Evolutionary conservation across 92 coral and sea anemone genomes (phyloP).

Genomic region (Paragorgia papillata): DNA sequence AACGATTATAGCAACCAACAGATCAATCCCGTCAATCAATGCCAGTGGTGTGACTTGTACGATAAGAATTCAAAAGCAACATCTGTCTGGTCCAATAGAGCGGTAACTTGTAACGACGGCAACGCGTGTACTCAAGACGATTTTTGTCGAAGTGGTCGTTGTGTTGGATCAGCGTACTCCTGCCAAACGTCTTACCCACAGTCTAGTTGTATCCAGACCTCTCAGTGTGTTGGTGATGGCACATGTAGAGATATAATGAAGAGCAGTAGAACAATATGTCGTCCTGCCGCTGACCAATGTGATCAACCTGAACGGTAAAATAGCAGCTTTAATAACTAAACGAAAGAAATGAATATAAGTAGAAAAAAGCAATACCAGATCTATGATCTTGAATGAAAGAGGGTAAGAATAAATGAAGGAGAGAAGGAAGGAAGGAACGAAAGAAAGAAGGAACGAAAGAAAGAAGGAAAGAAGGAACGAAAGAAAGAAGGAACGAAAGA

Average conservation of each 20-base stretch:
- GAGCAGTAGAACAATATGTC: conserved; percentile 74
- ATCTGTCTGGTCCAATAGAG: conserved; percentile 74
- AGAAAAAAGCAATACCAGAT: no score
- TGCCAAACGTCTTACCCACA: conserved; percentile 64
- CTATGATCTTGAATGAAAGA: no score
- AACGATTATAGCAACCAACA: conserved; percentile 77
- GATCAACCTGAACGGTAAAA: conserved; percentile 83
- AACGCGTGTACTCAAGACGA: conserved; percentile 78
- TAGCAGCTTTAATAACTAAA: no score
- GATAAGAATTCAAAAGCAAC: conserved; percentile 63
- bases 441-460: no score
- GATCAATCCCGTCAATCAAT: conserved; percentile 69
- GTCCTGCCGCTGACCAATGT: conserved; percentile 76
- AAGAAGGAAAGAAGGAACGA: not conserved
- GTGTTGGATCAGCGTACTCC: conserved; percentile 66
- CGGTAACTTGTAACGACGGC: conserved; percentile 69
- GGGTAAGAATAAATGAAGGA: no score
- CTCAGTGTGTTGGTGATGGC: conserved; percentile 72
- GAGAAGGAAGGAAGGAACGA: no score
- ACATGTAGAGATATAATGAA: conserved; percentile 66
- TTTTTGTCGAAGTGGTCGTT: conserved; percentile 64
- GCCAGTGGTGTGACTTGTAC: conserved; percentile 85
- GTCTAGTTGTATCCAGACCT: conserved; percentile 73
- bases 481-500: conserved; percentile 1
- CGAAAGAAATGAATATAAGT: no score